phyloP scores from a whole-genome alignment of 2,113 vertebrate species.

The Antigone vipio region DNA sequence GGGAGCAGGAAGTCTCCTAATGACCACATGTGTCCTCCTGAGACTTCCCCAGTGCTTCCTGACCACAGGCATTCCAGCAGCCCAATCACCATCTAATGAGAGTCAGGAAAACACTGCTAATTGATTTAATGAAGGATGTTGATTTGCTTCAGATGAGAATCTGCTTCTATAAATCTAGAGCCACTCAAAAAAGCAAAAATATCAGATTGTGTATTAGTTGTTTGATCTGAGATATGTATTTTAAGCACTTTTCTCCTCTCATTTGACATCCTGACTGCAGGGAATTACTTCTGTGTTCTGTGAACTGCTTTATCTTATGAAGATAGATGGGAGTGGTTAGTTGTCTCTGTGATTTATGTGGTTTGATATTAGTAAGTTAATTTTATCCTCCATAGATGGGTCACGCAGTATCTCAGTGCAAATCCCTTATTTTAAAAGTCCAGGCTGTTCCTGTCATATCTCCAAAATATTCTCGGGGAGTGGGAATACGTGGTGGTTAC shows the following conservation, averaged over 20 bases:
- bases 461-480: neutral
- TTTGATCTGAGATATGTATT: neutral
- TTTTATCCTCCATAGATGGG: neutral
- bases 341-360: neutral
- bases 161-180: constrained; percentile 25
- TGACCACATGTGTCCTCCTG: neutral
- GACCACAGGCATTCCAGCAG: neutral
- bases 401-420: neutral
- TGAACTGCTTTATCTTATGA: neutral
- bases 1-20: neutral
- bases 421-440: neutral
- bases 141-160: constrained; percentile 36
- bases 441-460: neutral
- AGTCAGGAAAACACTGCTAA: constrained; percentile 14
- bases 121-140: constrained; percentile 28
- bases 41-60: neutral
- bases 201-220: neutral
- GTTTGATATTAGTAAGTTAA: neutral
- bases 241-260: neutral
- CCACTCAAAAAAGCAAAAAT: neutral
- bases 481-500: neutral
- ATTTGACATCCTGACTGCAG: neutral
- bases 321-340: neutral
- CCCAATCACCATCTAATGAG: neutral
- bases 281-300: neutral